Conservation (phyloP, 2,113 vertebrate genomes). For the Chlorodrepanis virens region DNA sequence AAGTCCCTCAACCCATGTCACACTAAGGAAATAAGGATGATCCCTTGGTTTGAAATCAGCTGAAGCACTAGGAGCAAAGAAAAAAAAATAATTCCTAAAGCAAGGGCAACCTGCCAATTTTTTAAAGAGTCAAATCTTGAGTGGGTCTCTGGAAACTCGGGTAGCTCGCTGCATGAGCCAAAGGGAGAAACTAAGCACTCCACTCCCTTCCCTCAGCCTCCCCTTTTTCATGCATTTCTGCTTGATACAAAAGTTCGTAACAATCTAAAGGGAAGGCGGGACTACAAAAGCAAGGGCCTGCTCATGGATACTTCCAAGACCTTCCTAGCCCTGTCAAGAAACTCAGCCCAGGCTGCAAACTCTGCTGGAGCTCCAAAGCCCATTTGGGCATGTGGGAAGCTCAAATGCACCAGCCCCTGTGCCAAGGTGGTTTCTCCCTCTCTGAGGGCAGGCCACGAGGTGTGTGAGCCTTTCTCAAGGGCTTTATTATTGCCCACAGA, state of each 20-base stretch:
- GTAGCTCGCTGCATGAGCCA: background rate
- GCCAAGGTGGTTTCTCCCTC: background rate
- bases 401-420: background rate
- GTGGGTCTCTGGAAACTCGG: background rate
- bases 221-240: background rate
- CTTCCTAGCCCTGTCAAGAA: background rate
- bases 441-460: background rate
- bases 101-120: background rate
- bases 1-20: background rate
- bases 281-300: background rate
- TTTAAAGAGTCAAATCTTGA: background rate
- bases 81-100: background rate
- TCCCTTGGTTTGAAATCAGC: background rate
- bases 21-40: background rate
- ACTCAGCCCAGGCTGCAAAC: background rate
- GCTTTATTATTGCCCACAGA: background rate
- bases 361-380: background rate
- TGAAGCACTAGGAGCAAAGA: background rate
- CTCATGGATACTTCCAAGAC: background rate
- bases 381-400: accelerated
- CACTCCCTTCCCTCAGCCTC: background rate
- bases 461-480: background rate
- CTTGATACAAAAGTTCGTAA: background rate
- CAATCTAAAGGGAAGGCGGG: background rate
- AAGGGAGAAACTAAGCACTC: background rate